Evolutionary conservation across 1,140 invertebrate genomes (phyloP), one percentile per base, ranked within the genome.

Genomic region (Halesus radiatus): DNA sequence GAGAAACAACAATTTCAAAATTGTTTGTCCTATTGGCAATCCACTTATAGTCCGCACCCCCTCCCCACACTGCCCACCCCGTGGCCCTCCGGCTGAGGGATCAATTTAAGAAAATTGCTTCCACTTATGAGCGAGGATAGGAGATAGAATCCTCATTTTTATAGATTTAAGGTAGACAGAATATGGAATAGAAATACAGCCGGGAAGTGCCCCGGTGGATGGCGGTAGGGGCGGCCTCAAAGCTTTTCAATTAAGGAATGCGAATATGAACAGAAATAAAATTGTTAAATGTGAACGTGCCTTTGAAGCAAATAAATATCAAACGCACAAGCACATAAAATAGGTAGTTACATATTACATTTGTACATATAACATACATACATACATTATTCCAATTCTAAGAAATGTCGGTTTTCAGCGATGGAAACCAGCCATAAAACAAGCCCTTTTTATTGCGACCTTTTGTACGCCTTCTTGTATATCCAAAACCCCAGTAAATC

Each of bases 91-190:
- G 76, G 76, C 60, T 52, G 23, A 50, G 13, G 66, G 76, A 78
- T 78, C 76, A 70, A 78, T 78, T 78, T 78, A 54, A 70, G 64
- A 70, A 78, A 78, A 78, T 78, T 78, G 76, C 76, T 78, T 78
- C 76, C 66, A 78, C 76, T 78, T 78, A 78, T 70, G 66, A 78
- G 53, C 32, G 76, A 72, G n/a, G 76, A 78, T 70, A 78, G 76
- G 70, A 78, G 66, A 78, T 72, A 78, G 76, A 70, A 78, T 78
- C 76, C 52, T 70, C 76, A 72, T 77, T 58, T 77, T 76, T 77
- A 77, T 77, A 52, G 62, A 76, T 76, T 76, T 62, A 45, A 76
- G 56, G 56, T 76, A 76, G 56, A 60, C 53, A 76, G 68, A 52
- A 22, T 74, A 74, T 54, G 23, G 20, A 53, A 50, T 26, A 74